Percentiles rank a stretch among this genome's conserved stretches.
These are phyloP conservation scores for Triplophysa siluroides DNA, from an alignment of 2,113 vertebrate genomes.

Conservation along the genomic window DNA sequence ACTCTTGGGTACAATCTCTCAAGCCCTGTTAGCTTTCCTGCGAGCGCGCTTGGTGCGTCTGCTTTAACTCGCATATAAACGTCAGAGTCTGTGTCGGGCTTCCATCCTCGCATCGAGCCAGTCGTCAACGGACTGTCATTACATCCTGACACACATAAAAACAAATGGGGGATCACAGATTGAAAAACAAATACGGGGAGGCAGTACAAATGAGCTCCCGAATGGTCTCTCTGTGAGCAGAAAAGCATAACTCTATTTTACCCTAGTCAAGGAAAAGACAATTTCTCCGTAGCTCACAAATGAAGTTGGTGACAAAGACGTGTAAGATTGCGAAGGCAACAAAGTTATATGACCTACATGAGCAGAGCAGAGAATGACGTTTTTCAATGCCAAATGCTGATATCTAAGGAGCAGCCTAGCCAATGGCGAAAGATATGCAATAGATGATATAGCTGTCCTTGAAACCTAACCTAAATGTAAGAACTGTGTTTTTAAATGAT, in stretches of 20 bases:
- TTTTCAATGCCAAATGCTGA: not conserved
- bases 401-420: not conserved
- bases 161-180: no score
- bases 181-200: not conserved
- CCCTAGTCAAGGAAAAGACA: not conserved
- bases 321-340: not conserved
- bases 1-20: slow-evolving; percentile 40
- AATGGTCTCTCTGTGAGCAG: no score
- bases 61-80: slow-evolving; percentile 14
- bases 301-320: not conserved
- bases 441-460: not conserved
- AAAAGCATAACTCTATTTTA: not conserved
- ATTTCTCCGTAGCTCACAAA: not conserved
- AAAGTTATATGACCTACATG: not conserved
- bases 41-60: not conserved
- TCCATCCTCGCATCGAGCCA: slow-evolving; percentile 3
- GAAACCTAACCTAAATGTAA: no score
- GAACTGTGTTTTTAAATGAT: no score
- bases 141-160: not conserved
- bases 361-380: not conserved
- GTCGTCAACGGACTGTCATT: not conserved
- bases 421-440: not conserved
- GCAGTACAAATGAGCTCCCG: not conserved
- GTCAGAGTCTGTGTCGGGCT: not conserved
- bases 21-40: slow-evolving; percentile 22